A percentile compares a stretch with the other conserved stretches of the same genome.
phyloP scores from a whole-genome alignment of 37 sponge, comb jelly and placozoan genomes.

The Chondrosia reniformis region DNA sequence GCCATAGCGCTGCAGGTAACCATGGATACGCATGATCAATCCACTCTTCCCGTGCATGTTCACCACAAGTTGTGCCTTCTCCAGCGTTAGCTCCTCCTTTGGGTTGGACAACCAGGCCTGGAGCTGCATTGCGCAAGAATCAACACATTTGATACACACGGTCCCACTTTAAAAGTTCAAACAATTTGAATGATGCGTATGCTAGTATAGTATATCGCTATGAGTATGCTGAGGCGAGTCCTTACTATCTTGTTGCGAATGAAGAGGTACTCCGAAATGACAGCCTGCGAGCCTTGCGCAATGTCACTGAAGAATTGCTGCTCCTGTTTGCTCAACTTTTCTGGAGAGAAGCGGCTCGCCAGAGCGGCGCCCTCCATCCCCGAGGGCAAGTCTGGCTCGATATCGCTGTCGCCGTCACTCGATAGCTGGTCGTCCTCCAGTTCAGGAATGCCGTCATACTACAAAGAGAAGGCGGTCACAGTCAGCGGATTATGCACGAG shows the following conservation, averaged over 20 bases:
- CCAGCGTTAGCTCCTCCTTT: conserved; percentile 69
- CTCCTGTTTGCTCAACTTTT: conserved; percentile 86
- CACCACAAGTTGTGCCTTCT: conserved; percentile 66
- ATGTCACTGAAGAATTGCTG: conserved; percentile 80
- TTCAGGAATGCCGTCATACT: conserved; percentile 39
- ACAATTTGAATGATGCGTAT: no score
- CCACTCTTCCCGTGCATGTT: conserved; percentile 57
- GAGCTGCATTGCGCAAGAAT: conserved; percentile 34
- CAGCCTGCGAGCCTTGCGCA: conserved; percentile 55
- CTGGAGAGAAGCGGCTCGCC: conserved; percentile 82
- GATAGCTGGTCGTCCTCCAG: conserved; percentile 76
- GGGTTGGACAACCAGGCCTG: conserved; percentile 85
- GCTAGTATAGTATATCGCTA: no score
- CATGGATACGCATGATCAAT: conserved; percentile 73
- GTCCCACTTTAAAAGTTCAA: no score
- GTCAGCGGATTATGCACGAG: no score
- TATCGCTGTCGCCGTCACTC: conserved; percentile 74
- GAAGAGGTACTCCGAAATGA: conserved; percentile 78
- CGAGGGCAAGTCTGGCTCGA: conserved; percentile 65
- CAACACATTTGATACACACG: neutral
- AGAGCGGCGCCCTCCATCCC: conserved; percentile 92
- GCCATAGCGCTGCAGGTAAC: conserved; percentile 90
- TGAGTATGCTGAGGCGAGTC: no score
- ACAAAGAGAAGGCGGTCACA: no score
- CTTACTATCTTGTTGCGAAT: conserved; percentile 86